Base-by-base conservation (phyloP, 2,113 vertebrate genomes). In the Platysteira castanea region DNA sequence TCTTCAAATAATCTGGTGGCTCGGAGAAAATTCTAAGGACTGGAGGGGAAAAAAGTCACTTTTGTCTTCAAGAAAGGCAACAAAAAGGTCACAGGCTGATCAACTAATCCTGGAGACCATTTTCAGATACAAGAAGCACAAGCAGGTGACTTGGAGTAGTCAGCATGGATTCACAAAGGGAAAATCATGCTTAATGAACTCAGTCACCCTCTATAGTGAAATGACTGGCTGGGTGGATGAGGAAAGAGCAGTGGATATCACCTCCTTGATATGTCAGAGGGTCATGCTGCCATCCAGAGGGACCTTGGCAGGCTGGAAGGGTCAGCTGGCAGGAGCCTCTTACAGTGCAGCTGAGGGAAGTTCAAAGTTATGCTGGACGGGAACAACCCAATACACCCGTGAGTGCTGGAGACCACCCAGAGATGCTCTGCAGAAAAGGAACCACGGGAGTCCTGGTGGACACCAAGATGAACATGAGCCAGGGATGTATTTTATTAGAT, bases 401-500 rank as follows among this genome's bases (percentile, higher is more conserved):
- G 37, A 22, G 17, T 13, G 26, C 50, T 73, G 67, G 50, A 31
- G 27, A 23, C 4, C 44, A 27, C 12, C 20, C 24, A 18, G 28
- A 7, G 39, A n/a, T 22, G 69, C n/a, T 53, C 21, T 68, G 24
- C 24, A 68, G 69, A 24, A 60, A 52, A 60, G 46, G 10, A 75
- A 5, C 7, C 21, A 4, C 10, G 15, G 28, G 8, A 23, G 11
- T 46, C 53, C 53, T 39, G 21, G 11, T 13, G 18, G 42, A 65
- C 42, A 27, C 9, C 0, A 1, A 35, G 21, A 31, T 15, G 31
- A 42, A 28, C 22, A 33, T 3, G 11, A 47, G 28, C 9, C 17
- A 65, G 6, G 28, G 54, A 6, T 12, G 17, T 41, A 41, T 54
- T 89, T 59, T 37, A 49, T 15, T 49, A 59, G 11, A 46, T 16